Base-by-base conservation (phyloP, 2,888 invertebrate genomes). In the Dryobotodes eremita region DNA sequence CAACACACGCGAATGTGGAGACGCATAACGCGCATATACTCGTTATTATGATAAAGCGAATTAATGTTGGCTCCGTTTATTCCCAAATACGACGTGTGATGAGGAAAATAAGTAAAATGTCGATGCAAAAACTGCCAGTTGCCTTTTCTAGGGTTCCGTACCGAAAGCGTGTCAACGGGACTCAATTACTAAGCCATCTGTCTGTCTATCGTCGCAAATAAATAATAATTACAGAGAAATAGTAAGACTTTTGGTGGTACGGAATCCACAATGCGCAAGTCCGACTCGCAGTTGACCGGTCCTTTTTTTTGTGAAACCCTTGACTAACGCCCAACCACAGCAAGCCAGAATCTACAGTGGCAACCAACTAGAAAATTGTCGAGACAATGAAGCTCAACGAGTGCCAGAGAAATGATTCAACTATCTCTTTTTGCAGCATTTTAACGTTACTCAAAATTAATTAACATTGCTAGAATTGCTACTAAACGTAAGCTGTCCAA, bases 31-130 rank as follows among this genome's bases (percentile, higher is more conserved):
- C 71, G 48, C 61, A 62, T 31, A 55, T 36, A 70, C 57, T 23
- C 46, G 61, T 46, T 55, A 66, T 53, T 15, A 55, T 65, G 83
- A 86, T 83, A 83, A 83, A 71, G 42, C 31, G n/a, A 42, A 70
- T 79, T 61, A 76, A 64, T 61, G 65, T 61, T 77, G 50, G n/a
- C 74, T 57, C 31, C 74, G 55, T 69, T 78, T 31, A 77, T 71
- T 48, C 50, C 26, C 13, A 55, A 77, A 66, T 26, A 48, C 5
- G 46, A 84, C 13, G 5, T 26, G 10, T 17, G 20, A 64, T 15
- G 31, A 23, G 26, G 46, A 42, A 82, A 75, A 65, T 36, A 36
- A 70, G 11, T 7, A 10, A 55, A 55, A 17, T 36, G 1, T 70
- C n/a, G 36, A 59, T 61, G 7, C 59, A 13, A 59, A 61, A 36